phyloP scores from a whole-genome alignment of 2,797 vertebrate genomes.

The Cynodonichthys magdalenae region DNA sequence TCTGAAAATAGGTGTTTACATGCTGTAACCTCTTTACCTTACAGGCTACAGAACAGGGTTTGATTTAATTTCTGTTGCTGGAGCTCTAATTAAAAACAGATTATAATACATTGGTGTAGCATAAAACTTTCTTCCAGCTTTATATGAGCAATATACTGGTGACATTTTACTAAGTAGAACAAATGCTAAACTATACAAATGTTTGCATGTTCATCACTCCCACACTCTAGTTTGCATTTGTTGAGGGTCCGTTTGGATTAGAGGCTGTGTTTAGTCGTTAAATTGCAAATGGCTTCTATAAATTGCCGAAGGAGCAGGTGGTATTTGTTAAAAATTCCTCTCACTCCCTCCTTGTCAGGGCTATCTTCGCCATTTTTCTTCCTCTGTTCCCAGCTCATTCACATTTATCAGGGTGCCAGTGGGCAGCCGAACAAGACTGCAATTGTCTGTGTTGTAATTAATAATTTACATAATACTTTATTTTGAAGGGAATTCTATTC shows the following conservation, averaged over 20 bases:
- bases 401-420: constrained; percentile 67
- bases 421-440: constrained; percentile 71
- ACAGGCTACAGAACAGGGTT: constrained; percentile 24
- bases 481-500: constrained; percentile 69
- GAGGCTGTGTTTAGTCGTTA: constrained; percentile 28
- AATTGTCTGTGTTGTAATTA: constrained; percentile 73
- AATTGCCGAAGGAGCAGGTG: constrained; percentile 59
- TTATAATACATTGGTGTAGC: too few species aligned
- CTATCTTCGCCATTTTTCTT: constrained; percentile 41
- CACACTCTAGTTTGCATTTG: constrained; percentile 24
- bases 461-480: constrained; percentile 81
- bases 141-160: constrained; percentile 3
- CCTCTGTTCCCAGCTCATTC: constrained; percentile 65
- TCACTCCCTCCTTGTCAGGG: constrained; percentile 37
- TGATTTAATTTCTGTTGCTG: constrained; percentile 7
- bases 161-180: constrained; percentile 7
- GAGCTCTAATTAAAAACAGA: constrained; percentile 23
- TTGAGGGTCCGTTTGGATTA: constrained; percentile 13
- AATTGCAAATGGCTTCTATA: constrained; percentile 50
- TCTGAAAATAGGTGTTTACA: too few species aligned
- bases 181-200: constrained; percentile 32
- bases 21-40: constrained; percentile 29
- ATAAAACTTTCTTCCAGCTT: not conserved
- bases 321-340: constrained; percentile 49
- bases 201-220: constrained; percentile 7